phyloP scores from a whole-genome alignment of 2,113 vertebrate genomes.

The Gallinago media region DNA sequence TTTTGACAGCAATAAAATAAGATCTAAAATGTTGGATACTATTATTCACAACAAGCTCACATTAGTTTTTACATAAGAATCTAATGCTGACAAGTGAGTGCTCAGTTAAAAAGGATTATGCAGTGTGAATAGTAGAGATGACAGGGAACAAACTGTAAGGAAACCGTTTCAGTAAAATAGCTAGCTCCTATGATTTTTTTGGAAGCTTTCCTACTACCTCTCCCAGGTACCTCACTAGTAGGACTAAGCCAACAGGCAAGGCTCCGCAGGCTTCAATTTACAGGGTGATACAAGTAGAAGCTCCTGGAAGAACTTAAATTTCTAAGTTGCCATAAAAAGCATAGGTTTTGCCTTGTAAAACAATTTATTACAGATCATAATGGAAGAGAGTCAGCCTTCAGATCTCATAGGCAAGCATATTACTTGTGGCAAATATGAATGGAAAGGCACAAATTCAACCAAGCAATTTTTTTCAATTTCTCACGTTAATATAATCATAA shows the following conservation, averaged over 20 bases:
- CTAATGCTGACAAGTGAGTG: background rate
- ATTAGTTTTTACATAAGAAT: background rate
- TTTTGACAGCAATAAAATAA: background rate
- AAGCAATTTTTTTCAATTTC: background rate
- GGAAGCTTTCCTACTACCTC: background rate
- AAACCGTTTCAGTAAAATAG: background rate
- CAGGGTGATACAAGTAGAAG: background rate
- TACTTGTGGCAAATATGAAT: background rate
- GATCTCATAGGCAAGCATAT: background rate
- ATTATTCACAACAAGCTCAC: background rate
- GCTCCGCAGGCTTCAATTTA: background rate
- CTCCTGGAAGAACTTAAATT: background rate
- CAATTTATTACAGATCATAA: fast-evolving
- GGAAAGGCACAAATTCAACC: background rate
- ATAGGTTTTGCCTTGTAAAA: background rate
- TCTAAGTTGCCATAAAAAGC: background rate
- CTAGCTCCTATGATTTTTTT: background rate
- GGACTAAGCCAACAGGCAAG: background rate
- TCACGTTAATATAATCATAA: background rate
- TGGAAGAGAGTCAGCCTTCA: background rate
- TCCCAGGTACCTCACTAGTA: background rate
- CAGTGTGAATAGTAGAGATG: background rate
- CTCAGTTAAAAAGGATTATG: background rate
- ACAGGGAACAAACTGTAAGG: background rate
- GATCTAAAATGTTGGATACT: background rate